Evolutionary conservation across 35 echinoderm and acorn worm genomes (phyloP), one percentile per base, ranked within the genome.

Genomic region (Lytechinus variegatus): DNA sequence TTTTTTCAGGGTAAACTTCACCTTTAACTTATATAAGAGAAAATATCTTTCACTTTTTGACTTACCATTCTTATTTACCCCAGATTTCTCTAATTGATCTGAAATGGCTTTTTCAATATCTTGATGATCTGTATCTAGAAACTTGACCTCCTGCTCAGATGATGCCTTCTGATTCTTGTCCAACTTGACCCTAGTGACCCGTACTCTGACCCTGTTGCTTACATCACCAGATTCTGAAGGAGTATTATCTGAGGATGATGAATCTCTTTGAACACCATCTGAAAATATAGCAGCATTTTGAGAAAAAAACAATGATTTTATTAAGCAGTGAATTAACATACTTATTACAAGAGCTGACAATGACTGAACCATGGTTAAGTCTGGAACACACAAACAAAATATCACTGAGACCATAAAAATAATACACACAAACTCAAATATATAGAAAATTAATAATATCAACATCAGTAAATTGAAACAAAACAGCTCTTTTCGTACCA

Each of bases 81-180:
- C 98, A 52, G 97, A 93, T 54, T 99, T 97, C 93, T 99, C 98
- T 89, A 99, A 92, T 72, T 99, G 98, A 55, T 97, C 95, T 86
- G 87, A 16, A 54, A 99, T 96, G 58, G 98, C 97, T 52, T 99
- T 94, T 61, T 99, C 98, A 27, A 99, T 92, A 16, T 95, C 96
- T 56, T 95, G 95, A 66, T 99, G 92, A 27, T 99, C 94, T 54
- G 94, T 97, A 91, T 99, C 98, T 87, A 95, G 97, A 9, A 99
- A 86, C 86, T 94, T 93, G 8, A 94, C 44, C 79, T 98, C 97
- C 54, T 97, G 95, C 71, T 95, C 97, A 9, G 87, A 94, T 11
- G 94, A 87, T 27, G 56, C 91, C 27, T 94, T 72, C 8, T 56
- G 86, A 29, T 95, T 92, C 56, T 96, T 94, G 72, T 96, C 97